These are phyloP conservation scores for Hydrotaea diabolus DNA, from an alignment of 2,888 invertebrate genomes.

Conservation along the genomic window DNA sequence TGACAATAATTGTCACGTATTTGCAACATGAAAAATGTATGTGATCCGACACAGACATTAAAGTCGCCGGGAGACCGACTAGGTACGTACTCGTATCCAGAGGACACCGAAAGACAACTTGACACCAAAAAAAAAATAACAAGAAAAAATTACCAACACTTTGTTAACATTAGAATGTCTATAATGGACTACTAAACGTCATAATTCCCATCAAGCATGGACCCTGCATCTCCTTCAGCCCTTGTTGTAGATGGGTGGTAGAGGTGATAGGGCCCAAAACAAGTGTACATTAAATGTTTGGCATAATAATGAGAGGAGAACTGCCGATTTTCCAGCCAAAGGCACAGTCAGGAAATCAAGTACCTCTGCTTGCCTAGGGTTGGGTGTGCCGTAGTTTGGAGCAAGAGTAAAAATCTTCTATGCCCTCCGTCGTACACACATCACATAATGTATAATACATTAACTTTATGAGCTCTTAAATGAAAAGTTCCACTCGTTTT, in stretches of 20 bases:
- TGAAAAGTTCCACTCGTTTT: slow-evolving; percentile 61
- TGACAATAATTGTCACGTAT: slow-evolving; percentile 68
- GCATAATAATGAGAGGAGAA: slow-evolving; percentile 51
- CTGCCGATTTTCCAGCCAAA: no score
- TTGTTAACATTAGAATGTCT: slow-evolving; percentile 38
- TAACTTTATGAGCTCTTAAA: slow-evolving; percentile 78
- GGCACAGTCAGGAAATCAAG: no score
- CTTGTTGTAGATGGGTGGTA: background rate
- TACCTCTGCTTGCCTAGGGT: no score
- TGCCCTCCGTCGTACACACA: slow-evolving; percentile 35
- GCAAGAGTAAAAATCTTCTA: slow-evolving; percentile 33
- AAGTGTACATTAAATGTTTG: slow-evolving; percentile 50
- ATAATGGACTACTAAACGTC: slow-evolving; percentile 55
- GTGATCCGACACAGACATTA: slow-evolving; percentile 57
- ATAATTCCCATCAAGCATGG: slow-evolving; percentile 37
- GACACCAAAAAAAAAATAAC: slow-evolving; percentile 26
- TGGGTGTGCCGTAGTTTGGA: background rate
- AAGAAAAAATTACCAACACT: slow-evolving; percentile 30
- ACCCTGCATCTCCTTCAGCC: slow-evolving; percentile 17
- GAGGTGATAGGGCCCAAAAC: slow-evolving; percentile 8
- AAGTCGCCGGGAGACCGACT: background rate
- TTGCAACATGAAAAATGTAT: slow-evolving; percentile 68
- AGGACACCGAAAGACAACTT: background rate
- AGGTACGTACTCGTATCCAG: background rate
- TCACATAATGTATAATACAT: slow-evolving; percentile 70